Conservation (phyloP, 2,888 invertebrate species). For the Stenodera caucasica region DNA sequence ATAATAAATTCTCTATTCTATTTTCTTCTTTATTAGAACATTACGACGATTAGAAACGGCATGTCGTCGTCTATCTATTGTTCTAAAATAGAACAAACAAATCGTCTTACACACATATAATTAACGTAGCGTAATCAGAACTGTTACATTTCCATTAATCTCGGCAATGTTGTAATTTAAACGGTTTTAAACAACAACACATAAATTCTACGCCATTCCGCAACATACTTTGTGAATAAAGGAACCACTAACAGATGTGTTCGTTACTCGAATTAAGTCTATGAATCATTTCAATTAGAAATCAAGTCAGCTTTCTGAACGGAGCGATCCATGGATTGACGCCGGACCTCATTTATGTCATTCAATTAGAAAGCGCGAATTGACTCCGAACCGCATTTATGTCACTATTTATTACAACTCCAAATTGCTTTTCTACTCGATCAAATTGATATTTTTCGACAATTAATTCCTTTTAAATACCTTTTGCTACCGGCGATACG, state of each 20-base stretch:
- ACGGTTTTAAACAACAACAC: not conserved
- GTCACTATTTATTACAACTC: too few relatives aligned
- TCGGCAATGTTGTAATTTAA: slow-evolving; percentile 2
- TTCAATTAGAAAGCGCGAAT: too few relatives aligned
- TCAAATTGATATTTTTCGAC: too few relatives aligned
- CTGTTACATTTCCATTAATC: slow-evolving; percentile 5
- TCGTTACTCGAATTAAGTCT: not conserved
- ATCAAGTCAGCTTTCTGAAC: too few relatives aligned
- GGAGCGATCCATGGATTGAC: too few relatives aligned
- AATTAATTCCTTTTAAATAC: slow-evolving; percentile 56
- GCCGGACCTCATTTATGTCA: too few relatives aligned
- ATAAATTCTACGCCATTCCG: not conserved
- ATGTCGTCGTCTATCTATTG: not conserved
- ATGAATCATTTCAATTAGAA: too few relatives aligned
- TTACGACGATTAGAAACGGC: too few relatives aligned
- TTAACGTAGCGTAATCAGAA: slow-evolving; percentile 6
- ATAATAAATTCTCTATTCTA: not conserved
- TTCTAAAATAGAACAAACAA: not conserved
- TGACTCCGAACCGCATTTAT: too few relatives aligned
- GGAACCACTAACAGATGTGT: not conserved
- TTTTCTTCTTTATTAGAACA: too few relatives aligned
- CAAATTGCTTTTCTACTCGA: too few relatives aligned
- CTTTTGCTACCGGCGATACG: slow-evolving; percentile 93
- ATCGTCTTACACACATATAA: not conserved
- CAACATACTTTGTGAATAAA: not conserved